Evolutionary conservation across 2,113 vertebrate species (phyloP), one percentile per base, ranked within the genome.

Genomic region (Phodopus roborovskii): DNA sequence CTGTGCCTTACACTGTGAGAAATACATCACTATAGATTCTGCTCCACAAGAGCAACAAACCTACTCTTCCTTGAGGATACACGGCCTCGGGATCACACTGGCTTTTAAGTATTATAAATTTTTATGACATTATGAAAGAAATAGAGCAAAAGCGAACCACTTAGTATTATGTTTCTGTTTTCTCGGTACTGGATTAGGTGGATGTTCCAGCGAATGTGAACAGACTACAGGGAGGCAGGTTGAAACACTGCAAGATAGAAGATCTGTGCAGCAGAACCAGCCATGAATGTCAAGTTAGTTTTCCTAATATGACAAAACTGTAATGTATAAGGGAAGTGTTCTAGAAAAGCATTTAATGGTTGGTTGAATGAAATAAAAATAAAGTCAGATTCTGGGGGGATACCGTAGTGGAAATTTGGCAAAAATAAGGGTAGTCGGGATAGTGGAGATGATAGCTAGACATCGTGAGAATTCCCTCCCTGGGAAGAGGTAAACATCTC

Each of bases 61-160:
- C 68, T 88, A 50, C 58, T 95, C 81, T 93, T 92, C 92, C 15
- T 0, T 0, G 8, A 95, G 88, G 88, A 71, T 92, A 98, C 97
- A 26, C 78, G 97, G 95, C 94, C 89, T 97, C 53, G 91, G 90
- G 86, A 92, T 93, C 58, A 1, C 58, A 1, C 56, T 56, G 91
- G 88, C 92, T 97, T 96, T 83, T 92, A 96, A 3, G 50, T 2
- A 82, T 97, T 96, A 88, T 90, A 97, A 15, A 62, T 87, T 96
- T 97, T 97, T 90, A 88, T 96, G 92, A 53, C 95, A 90, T 84
- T 97, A 83, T 97, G 92, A 96, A 97, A 96, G 94, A 89, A 64
- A 74, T 48, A 42, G 82, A 89, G 88, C 73, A 88, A 95, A 13
- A 94, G 11, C 19, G 88, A 96, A 94, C 94, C 97, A 95, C 97